phyloP scores from a whole-genome alignment of 2,113 vertebrate genomes.

The Tautogolabrus adspersus region DNA sequence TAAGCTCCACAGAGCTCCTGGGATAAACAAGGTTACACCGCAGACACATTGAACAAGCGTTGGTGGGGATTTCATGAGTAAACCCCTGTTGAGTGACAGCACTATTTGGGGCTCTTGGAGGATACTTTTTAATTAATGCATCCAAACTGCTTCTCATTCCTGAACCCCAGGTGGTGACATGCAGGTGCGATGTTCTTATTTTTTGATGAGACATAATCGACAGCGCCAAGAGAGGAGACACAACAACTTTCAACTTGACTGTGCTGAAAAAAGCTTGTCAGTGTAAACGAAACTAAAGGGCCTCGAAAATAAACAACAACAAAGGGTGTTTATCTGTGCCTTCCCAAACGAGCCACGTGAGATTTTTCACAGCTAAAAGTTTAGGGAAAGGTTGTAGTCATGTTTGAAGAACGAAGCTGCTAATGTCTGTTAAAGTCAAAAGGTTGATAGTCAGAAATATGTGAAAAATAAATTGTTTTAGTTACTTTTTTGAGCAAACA shows the following conservation, averaged over 20 bases:
- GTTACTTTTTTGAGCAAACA: too few relatives aligned
- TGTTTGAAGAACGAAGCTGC: too few relatives aligned
- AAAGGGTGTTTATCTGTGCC: neutral
- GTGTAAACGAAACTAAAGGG: neutral
- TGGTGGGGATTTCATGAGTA: conserved; percentile 18
- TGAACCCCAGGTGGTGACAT: neutral
- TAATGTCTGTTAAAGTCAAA: too few relatives aligned
- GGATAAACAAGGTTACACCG: conserved; percentile 51
- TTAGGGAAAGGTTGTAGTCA: too few relatives aligned
- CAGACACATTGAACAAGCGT: conserved; percentile 26
- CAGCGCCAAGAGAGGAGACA: neutral
- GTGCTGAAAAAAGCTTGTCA: neutral
- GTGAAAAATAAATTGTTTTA: too few relatives aligned
- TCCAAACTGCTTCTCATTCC: conserved; percentile 3
- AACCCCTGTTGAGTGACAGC: conserved; percentile 17
- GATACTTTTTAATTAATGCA: conserved; percentile 20
- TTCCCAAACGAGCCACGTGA: neutral
- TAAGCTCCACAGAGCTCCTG: conserved; percentile 24
- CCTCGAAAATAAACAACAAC: neutral
- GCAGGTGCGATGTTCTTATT: neutral
- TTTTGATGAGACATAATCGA: conserved; percentile 8
- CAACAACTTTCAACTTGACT: conserved; percentile 1
- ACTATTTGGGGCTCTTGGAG: neutral
- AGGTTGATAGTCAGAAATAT: too few relatives aligned
- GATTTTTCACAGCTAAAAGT: neutral